Evolutionary conservation across 2,797 vertebrate genomes (phyloP), one percentile per base, ranked within the genome.

Genomic region (Microchirus variegatus): DNA sequence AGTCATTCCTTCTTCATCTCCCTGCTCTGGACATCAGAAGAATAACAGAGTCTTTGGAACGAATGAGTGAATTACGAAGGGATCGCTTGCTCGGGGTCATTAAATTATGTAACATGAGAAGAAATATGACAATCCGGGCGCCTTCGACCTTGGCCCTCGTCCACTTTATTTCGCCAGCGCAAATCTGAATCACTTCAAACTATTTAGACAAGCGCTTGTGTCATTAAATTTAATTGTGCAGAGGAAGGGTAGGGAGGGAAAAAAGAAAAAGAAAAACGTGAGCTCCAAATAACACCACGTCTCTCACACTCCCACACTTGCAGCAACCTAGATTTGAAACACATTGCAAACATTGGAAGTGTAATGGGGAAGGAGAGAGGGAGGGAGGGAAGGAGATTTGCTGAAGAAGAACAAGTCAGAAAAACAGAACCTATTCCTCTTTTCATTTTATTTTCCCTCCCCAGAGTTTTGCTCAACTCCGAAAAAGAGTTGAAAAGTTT

Each of bases 161-260:
- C 55, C 31, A 41, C 63, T 87, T 73, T 53, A 50, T 82, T 83
- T 90, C 58, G 13, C 47, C 40, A 59, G 60, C 52, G 13, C 63
- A 47, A 60, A 73, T 67, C 65, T 58, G 73, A 70, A 72, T 61
- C 69, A 81, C 81, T 73, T 87, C 73, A 81, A 83, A 83, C 56
- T 31, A 67, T 76, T 68, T 67, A 73, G 78, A 82, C 75, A 70
- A 63, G 60, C 19, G 22, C 63, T 65, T 8, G 22, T 57, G 73
- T 77, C 80, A 75, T 89, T 89, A 75, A 78, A 83, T 80, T 80
- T 82, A 85, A 90, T 80, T 67, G 80, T 22, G 7, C 15, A n/a
- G 65, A 41, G 26, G 40, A 13, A 4, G 16, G 9, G 10, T 0
- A 16, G 11, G 19, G 14, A 12, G 9, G n/a, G 18, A 37, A 14